A percentile compares a stretch with the other conserved stretches of the same genome.
phyloP scores from a whole-genome alignment of 2,113 vertebrate species.

The Coryphaenoides rupestris region DNA sequence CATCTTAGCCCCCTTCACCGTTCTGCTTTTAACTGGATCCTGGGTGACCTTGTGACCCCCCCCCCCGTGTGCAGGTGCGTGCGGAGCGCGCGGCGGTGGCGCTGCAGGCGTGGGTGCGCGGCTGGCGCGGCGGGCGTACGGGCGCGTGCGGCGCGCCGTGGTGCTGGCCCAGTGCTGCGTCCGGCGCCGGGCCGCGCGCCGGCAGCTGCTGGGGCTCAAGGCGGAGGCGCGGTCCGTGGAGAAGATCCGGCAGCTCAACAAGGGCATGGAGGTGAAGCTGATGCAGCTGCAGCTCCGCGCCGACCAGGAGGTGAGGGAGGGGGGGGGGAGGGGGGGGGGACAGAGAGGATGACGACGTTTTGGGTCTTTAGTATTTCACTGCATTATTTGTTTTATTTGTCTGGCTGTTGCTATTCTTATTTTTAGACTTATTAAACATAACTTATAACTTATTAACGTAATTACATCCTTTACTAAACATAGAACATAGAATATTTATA shows the following conservation, averaged over 20 bases:
- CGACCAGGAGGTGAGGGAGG: slow-evolving; percentile 63
- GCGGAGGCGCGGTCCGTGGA: slow-evolving; percentile 64
- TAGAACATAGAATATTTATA: too few species aligned
- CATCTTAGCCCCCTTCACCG: too few species aligned
- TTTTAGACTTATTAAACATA: too few species aligned
- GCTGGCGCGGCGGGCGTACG: slow-evolving; percentile 55
- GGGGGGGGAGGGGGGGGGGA: too few species aligned
- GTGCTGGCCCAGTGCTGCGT: slow-evolving; percentile 74
- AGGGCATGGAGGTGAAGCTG: slow-evolving; percentile 77
- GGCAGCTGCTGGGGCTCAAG: slow-evolving; percentile 64
- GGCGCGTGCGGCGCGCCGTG: slow-evolving; percentile 38
- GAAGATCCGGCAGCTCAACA: slow-evolving; percentile 73
- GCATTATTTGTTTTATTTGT: too few species aligned
- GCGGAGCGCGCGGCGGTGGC: slow-evolving; percentile 54
- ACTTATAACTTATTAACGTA: too few species aligned
- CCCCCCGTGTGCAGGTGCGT: slow-evolving; percentile 64
- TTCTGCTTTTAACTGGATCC: too few species aligned
- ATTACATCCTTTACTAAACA: too few species aligned
- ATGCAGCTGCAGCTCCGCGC: slow-evolving; percentile 74
- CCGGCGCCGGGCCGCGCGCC: slow-evolving; percentile 61
- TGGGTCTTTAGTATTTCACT: too few species aligned
- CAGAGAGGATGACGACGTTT: too few species aligned
- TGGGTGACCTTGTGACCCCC: too few species aligned
- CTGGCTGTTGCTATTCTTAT: too few species aligned
- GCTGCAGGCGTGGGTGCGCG: slow-evolving; percentile 67